Base-by-base conservation (phyloP, 2,113 vertebrate species). In the Epinephelus moara region DNA sequence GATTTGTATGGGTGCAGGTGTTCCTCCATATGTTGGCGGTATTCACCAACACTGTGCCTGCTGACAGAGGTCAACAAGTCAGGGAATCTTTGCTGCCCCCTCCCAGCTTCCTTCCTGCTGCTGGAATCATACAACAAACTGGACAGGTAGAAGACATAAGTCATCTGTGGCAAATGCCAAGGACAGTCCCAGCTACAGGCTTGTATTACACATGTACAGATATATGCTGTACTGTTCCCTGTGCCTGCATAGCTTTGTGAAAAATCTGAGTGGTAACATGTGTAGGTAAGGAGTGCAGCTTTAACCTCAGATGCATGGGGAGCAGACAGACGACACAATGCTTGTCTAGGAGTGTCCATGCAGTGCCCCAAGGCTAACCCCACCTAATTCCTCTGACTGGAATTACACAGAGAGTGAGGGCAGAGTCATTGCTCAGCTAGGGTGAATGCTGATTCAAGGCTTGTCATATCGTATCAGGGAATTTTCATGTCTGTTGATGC, bases 11-110 rank as follows among this genome's bases (percentile, higher is more conserved):
- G 4, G 11, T 33, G 57, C 84, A 85, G 84, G 64, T 78, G 81
- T 73, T 60, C 45, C 14, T 80, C 81, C 80, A 90, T 74, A 85
- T 91, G 87, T 70, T 74, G 13, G 18, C 21, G 67, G 66, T 59
- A 47, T 84, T 72, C 45, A 68, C 4, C 55, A 76, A 49, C 60
- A 70, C 30, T 37, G 47, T 59, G 45, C 33, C 55, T 85, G 63
- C 62, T 69, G 80, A 80, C 74, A 83, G 50, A 85, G 75, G 88
- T 84, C 67, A 77, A 27, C 7, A 37, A 47, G 56, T 72, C 71
- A 75, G 61, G 66, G 62, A 66, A 78, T 78, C 17, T 37, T 60
- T 80, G 52, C 52, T 75, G 25, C 50, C 27, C 60, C 15, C 13
- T 8, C 33, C 6, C 15, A n/a, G 1, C 64, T 84, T 82, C 77